Conservation (phyloP, 2,113 vertebrate species). For the Malaclemys terrapin region DNA sequence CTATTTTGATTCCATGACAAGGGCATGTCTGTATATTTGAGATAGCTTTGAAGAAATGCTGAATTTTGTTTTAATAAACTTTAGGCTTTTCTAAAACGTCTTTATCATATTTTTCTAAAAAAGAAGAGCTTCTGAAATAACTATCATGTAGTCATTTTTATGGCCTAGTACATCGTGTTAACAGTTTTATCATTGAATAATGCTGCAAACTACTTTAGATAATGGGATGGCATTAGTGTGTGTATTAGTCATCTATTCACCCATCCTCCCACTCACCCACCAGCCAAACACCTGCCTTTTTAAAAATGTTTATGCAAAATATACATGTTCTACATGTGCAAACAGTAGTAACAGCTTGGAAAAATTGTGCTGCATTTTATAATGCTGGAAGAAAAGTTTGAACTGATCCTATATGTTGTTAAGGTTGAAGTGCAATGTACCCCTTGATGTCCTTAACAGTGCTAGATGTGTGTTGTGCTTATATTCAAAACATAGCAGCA, state of each 20-base stretch:
- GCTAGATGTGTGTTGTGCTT: not conserved
- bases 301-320: not conserved
- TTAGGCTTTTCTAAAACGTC: not conserved
- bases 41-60: slow-evolving; percentile 53
- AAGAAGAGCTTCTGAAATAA: not conserved
- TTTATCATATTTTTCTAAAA: not conserved
- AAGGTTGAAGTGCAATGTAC: not conserved
- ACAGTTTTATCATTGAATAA: not conserved
- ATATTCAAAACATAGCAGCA: not conserved
- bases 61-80: slow-evolving; percentile 6
- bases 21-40: slow-evolving; percentile 19
- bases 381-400: not conserved
- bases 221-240: not conserved
- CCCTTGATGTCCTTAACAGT: not conserved
- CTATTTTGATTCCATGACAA: slow-evolving; percentile 10
- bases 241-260: not conserved
- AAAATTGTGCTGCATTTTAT: not conserved
- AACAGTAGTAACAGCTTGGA: not conserved
- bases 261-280: not conserved
- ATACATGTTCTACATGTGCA: not conserved
- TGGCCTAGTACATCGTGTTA: not conserved
- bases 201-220: not conserved
- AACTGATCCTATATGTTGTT: not conserved
- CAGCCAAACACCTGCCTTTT: not conserved
- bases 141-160: not conserved